Conservation (phyloP, 2,797 vertebrate genomes). For the Phataginus tetradactyla region DNA sequence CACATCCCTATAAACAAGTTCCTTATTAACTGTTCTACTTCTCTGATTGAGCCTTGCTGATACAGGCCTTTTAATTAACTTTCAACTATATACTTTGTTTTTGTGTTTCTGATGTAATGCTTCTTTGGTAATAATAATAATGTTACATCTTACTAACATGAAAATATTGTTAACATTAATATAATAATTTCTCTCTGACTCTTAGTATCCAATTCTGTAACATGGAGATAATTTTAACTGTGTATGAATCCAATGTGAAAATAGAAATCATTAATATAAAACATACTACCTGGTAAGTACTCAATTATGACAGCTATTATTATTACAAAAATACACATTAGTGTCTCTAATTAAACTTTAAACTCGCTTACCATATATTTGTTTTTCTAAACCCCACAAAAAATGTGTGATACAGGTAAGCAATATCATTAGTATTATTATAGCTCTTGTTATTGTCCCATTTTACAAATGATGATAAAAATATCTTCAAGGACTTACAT, state of each 20-base stretch:
- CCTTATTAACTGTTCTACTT: background rate
- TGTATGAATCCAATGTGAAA: background rate
- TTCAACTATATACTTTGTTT: background rate
- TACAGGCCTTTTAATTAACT: background rate
- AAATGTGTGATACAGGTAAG: background rate
- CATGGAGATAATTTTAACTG: background rate
- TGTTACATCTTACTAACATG: background rate
- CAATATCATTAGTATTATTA: background rate
- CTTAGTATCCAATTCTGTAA: background rate
- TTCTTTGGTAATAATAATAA: background rate
- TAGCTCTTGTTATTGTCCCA: background rate
- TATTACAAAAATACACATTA: background rate
- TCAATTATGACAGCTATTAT: background rate
- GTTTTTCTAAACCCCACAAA: background rate
- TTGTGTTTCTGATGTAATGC: background rate
- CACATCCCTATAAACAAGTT: background rate
- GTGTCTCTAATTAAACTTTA: background rate
- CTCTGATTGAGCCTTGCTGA: background rate
- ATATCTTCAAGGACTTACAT: background rate
- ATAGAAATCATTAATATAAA: background rate
- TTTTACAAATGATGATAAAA: background rate
- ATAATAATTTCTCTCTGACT: background rate
- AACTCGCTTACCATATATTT: background rate
- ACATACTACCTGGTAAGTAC: background rate
- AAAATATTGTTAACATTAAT: constrained; percentile 2